Evolutionary conservation across 2,888 invertebrate genomes (phyloP), one percentile per base, ranked within the genome.

Genomic region (Aplocera efformata): DNA sequence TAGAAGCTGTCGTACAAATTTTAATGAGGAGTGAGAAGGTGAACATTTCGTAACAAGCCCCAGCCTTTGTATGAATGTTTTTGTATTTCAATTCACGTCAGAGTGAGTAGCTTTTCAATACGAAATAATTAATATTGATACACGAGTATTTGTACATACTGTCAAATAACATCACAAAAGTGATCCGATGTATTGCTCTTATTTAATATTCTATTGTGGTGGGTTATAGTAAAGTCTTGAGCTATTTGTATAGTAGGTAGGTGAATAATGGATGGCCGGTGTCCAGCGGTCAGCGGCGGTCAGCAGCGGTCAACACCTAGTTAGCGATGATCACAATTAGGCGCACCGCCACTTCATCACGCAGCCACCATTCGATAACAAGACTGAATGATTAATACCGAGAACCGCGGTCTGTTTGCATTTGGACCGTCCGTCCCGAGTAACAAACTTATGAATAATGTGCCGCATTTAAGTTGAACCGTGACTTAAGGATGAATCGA

Each of bases 1-100:
- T 85, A 86, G 85, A 84, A 73, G 82, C 80, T 82, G 80, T 80
- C 82, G 84, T 79, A 79, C 83, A 86, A 84, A 86, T 85, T 86
- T 85, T 88, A 86, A 88, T 86, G 86, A 86, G 83, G 77, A 84
- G 76, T 77, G 79, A 74, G 80, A 78, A 79, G 79, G 77, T 78
- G 74, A 72, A 75, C 62, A 54, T 67, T 66, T 62, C 63, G 67
- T 79, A 79, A 81, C 76, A 70, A 82, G 72, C 66, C 55, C 47
- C 53, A 57, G 55, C 63, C 61, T 71, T 71, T 76, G 63, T 73
- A 66, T 66, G 63, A 67, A 61, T 65, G 61, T 69, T 67, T 70
- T 67, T 63, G 72, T 72, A 67, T 72, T 67, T 60, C 62, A 52
- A 65, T 63, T 60, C 44, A 49, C 34, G 36, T 42, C 56, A 41